Evolutionary conservation across 2,797 vertebrate species (phyloP).

Genomic region (Psittacula derbiana): DNA sequence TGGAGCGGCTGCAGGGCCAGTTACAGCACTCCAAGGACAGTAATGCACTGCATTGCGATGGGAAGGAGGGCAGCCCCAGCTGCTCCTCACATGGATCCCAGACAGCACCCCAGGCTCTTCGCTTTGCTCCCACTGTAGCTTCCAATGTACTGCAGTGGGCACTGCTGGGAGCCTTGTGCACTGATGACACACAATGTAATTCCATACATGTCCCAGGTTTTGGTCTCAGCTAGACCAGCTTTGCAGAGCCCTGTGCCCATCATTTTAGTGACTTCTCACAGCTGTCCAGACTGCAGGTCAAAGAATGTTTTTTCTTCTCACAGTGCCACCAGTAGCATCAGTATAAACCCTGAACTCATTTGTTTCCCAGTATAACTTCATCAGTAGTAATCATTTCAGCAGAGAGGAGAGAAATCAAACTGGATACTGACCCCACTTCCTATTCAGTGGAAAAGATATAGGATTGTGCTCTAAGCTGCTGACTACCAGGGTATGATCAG

Average conservation of each 20-base stretch:
- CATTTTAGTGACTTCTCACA: neutral
- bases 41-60: neutral
- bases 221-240: neutral
- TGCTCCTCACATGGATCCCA: neutral
- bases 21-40: neutral
- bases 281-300: neutral
- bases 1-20: neutral
- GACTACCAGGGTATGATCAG: rapidly evolving
- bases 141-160: too few relatives aligned
- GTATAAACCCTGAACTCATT: neutral
- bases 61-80: neutral
- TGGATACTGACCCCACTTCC: neutral
- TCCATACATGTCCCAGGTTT: neutral
- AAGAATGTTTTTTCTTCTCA: neutral
- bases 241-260: neutral
- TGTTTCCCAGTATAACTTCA: neutral
- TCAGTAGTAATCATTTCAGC: neutral
- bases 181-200: neutral
- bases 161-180: neutral
- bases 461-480: neutral
- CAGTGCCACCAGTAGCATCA: neutral
- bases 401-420: neutral
- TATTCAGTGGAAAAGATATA: neutral
- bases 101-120: neutral
- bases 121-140: neutral